Evolutionary conservation across 2,888 invertebrate species (phyloP).

Genomic region (Lobophora halterata): DNA sequence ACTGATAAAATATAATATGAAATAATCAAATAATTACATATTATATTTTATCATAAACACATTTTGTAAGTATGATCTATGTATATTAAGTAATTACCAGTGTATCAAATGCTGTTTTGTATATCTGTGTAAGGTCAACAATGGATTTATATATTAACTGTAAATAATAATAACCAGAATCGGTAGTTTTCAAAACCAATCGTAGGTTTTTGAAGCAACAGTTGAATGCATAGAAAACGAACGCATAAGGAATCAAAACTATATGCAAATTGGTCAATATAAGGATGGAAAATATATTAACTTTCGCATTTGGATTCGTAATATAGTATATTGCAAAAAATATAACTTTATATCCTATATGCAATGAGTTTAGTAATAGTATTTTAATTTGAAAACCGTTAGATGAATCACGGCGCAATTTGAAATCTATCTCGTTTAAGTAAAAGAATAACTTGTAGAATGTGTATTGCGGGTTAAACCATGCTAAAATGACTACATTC

Average conservation of each 20-base stretch:
- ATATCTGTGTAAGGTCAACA: background rate
- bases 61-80: too few relatives aligned
- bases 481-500: background rate
- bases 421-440: background rate
- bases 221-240: slow-evolving; percentile 4
- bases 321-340: too few relatives aligned
- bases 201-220: background rate
- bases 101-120: slow-evolving; percentile 2
- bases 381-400: background rate
- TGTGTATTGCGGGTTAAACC: background rate
- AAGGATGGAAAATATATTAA: too few relatives aligned
- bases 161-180: background rate
- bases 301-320: too few relatives aligned
- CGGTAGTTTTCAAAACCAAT: background rate
- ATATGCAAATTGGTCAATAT: too few relatives aligned
- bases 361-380: background rate
- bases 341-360: too few relatives aligned
- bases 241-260: slow-evolving; percentile 4
- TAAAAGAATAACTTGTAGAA: background rate
- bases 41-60: background rate
- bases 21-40: background rate
- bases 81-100: too few relatives aligned
- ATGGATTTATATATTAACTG: background rate
- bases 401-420: background rate
- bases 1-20: background rate